Percentiles rank a stretch among this genome's conserved stretches.
phyloP scores from a whole-genome alignment of 2,888 invertebrate species.

The Suillia variegata region DNA sequence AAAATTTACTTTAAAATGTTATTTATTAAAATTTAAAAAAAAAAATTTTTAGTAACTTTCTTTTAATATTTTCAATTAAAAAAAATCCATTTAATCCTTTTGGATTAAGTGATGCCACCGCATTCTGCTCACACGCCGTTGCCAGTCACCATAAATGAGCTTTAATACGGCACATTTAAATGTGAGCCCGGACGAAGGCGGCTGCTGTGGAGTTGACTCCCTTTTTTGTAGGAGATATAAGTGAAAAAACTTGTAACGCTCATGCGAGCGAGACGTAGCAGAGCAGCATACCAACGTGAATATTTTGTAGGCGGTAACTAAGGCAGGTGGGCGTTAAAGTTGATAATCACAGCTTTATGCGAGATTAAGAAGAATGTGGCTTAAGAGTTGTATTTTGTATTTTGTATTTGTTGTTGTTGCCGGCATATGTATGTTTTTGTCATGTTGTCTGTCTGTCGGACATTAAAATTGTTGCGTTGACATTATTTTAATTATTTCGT shows the following conservation, averaged over 20 bases:
- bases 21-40: too few species aligned
- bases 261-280: too few species aligned
- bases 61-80: too few species aligned
- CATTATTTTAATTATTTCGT: constrained; percentile 7
- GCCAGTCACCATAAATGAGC: neutral
- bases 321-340: neutral
- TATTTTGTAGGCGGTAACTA: too few species aligned
- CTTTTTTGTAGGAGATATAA: neutral
- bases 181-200: neutral
- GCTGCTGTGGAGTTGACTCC: neutral
- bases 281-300: too few species aligned
- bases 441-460: neutral
- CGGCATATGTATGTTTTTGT: too few species aligned
- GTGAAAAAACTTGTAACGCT: constrained; percentile 8
- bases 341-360: constrained; percentile 4
- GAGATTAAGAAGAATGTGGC: neutral
- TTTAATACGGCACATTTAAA: neutral
- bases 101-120: too few species aligned
- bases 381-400: neutral
- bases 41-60: too few species aligned
- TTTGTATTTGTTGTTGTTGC: neutral
- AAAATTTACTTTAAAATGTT: too few species aligned
- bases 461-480: neutral
- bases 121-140: too few species aligned
- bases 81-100: too few species aligned